Evolutionary conservation across 2,113 vertebrate species (phyloP).

Genomic region (Conger conger): DNA sequence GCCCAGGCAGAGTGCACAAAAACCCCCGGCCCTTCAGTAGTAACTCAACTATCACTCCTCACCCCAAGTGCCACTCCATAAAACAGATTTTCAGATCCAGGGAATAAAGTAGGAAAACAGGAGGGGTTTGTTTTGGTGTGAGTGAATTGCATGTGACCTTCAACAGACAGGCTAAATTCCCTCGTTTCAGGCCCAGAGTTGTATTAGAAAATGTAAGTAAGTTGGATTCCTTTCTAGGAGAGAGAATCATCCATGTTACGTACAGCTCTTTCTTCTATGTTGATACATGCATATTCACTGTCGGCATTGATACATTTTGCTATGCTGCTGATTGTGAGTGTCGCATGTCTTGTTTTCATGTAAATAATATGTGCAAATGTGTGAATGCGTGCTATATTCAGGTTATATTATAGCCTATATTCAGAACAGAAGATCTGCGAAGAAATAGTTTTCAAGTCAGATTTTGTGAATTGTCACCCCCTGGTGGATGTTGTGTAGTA

Average conservation of each 20-base stretch:
- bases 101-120: not conserved
- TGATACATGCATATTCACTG: not conserved
- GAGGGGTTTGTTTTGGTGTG: too few relatives aligned
- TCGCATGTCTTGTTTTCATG: not conserved
- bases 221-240: not conserved
- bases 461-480: conserved; percentile 16
- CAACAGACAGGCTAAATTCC: too few relatives aligned
- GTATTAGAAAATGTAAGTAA: too few relatives aligned
- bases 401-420: too few relatives aligned
- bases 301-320: not conserved
- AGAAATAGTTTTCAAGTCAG: not conserved
- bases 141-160: too few relatives aligned
- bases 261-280: not conserved
- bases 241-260: not conserved
- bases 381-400: not conserved
- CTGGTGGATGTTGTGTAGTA: conserved; percentile 25
- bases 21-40: too few relatives aligned
- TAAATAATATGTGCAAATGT: not conserved
- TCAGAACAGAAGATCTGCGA: not conserved
- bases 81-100: too few relatives aligned
- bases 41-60: too few relatives aligned
- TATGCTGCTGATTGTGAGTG: not conserved
- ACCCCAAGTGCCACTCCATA: too few relatives aligned
- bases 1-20: too few relatives aligned
- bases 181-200: too few relatives aligned